Percentiles rank a stretch among this genome's conserved stretches.
Conservation (phyloP, 2,797 vertebrate species). For the Ceryle rudis region DNA sequence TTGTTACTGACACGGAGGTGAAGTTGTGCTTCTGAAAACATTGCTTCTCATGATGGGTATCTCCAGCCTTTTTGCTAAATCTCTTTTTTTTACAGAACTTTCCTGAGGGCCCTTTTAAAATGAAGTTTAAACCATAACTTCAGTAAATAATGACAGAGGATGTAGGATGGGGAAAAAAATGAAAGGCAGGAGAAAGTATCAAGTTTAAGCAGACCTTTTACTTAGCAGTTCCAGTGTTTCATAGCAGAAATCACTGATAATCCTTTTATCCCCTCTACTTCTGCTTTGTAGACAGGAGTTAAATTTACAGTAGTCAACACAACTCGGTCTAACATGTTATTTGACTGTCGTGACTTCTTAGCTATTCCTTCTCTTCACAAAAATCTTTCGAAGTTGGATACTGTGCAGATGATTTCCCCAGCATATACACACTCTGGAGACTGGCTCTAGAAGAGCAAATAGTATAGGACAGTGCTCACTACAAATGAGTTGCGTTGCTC, state of each 20-base stretch:
- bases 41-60: not conserved
- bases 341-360: not conserved
- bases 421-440: not conserved
- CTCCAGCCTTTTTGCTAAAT: not conserved
- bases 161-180: not conserved
- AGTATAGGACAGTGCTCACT: not conserved
- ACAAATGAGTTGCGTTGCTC: not conserved
- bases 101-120: not conserved
- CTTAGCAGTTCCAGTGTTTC: not conserved
- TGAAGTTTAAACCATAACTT: not conserved
- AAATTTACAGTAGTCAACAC: not conserved
- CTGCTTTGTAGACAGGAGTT: not conserved
- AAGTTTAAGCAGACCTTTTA: not conserved
- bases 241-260: not conserved
- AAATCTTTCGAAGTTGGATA: not conserved
- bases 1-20: not conserved
- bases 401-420: not conserved
- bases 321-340: accelerated
- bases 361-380: not conserved
- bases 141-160: not conserved
- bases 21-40: not conserved
- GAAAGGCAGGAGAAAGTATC: not conserved
- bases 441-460: not conserved
- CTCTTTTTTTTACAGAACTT: not conserved
- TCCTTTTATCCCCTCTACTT: not conserved